Base-by-base conservation (phyloP, 1,140 invertebrate genomes). In the Delia radicum region DNA sequence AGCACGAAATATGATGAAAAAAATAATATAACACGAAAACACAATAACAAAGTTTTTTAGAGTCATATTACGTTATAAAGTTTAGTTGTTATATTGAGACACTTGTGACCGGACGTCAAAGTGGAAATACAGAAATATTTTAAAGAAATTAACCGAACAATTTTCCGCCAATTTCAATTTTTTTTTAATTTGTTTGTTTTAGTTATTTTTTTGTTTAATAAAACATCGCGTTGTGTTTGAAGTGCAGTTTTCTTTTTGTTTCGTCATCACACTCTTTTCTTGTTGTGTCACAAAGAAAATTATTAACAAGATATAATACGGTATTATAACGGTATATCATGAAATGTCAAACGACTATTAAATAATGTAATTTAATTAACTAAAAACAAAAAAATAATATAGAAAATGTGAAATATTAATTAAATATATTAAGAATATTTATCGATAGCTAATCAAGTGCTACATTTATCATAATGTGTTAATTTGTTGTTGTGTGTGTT, bases 31-130 rank as follows among this genome's bases (percentile, higher is more conserved):
- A 29, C n/a, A n/a, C 29, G n/a, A 33, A 63, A 27, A 12, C 8
- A 69, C 65, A 33, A 33, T 33, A 21, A 69, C 29, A 69, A 67
- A 67, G n/a, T 37, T n/a, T n/a, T n/a, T n/a, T 31, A 69, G 65
- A 69, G 65, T 69, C 65, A 69, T 69, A 69, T 69, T 69, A 69
- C 65, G 65, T 69, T 69, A 69, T 69, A 69, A 69, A 69, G 65
- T 69, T 69, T 24, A 69, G 65, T 69, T 69, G 65, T 69, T 69
- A 69, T 33, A 33, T 69, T 69, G 65, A 69, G 29, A 69, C 65
- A 37, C 65, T 69, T 69, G 65, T 33, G 65, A 69, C 65, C 65
- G 65, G 65, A 69, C 65, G 65, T 69, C 21, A 69, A 33, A 69
- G 27, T 67, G 62, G 18, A 55, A 24, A 55, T 21, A 8, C 8